phyloP scores from a whole-genome alignment of 1,140 invertebrate species.

The Zaprionus lachaisei region DNA sequence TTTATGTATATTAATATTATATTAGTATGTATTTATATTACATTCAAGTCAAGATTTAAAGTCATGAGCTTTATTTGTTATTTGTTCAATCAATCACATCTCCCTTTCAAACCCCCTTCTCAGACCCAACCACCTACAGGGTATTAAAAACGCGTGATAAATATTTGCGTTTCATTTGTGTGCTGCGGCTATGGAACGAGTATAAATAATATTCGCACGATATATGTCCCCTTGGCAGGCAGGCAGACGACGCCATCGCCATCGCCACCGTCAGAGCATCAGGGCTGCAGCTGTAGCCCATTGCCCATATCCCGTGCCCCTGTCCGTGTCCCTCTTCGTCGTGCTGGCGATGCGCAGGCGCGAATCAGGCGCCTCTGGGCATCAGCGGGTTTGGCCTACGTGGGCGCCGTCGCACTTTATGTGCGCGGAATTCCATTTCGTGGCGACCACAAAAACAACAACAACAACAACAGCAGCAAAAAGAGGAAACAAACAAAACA shows the following conservation, averaged over 20 bases:
- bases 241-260: constrained; percentile 64
- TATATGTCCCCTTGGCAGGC: constrained; percentile 81
- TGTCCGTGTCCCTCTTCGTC: not conserved
- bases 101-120: not conserved
- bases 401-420: constrained; percentile 75
- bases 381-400: constrained; percentile 68
- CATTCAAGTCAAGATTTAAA: too few species aligned
- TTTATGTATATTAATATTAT: too few species aligned
- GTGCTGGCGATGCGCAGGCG: constrained; percentile 66
- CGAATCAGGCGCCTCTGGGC: constrained; percentile 78
- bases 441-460: constrained; percentile 22
- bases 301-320: not conserved
- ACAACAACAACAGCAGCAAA: constrained; percentile 28
- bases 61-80: too few species aligned
- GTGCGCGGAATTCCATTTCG: constrained; percentile 69
- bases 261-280: constrained; percentile 35
- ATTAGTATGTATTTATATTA: too few species aligned
- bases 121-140: constrained; percentile 5
- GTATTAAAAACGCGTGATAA: constrained; percentile 65
- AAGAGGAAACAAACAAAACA: constrained; percentile 38
- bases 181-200: constrained; percentile 54
- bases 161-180: constrained; percentile 77
- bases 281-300: not conserved
- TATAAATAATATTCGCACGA: constrained; percentile 83
- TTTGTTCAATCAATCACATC: too few species aligned